These are phyloP conservation scores for Cephalopterus ornatus DNA, from an alignment of 2,113 vertebrate genomes.

Conservation along the genomic window DNA sequence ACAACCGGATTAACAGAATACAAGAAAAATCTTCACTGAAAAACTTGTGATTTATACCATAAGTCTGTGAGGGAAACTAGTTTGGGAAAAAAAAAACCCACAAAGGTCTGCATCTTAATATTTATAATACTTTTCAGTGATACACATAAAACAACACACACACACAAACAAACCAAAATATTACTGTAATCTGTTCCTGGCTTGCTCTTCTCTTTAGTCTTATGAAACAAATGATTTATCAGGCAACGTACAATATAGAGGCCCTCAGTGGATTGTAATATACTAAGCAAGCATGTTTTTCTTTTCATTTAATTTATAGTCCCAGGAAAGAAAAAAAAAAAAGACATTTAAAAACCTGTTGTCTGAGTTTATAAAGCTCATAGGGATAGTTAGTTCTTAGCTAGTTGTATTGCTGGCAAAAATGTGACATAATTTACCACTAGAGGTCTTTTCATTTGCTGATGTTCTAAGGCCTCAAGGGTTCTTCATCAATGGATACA, in stretches of 20 bases:
- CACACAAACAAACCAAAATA: not conserved
- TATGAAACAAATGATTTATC: constrained; percentile 44
- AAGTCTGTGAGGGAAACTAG: not conserved
- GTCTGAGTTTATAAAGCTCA: constrained; percentile 55
- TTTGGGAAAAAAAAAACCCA: not conserved
- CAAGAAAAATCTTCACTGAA: not conserved
- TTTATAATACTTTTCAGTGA: not conserved
- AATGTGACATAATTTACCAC: not conserved
- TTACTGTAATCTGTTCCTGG: not conserved
- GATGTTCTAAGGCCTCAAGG: not conserved
- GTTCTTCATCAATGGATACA: not conserved
- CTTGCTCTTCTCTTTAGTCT: not conserved
- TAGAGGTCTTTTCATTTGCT: not conserved
- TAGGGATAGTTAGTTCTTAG: not conserved
- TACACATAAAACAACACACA: not conserved
- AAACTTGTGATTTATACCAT: not conserved
- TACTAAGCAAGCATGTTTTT: constrained; percentile 33
- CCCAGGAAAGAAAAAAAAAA: not conserved
- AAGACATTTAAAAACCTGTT: not conserved
- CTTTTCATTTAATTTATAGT: constrained; percentile 56
- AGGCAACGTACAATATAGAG: constrained; percentile 19
- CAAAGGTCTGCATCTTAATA: not conserved
- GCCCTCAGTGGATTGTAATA: constrained; percentile 11
- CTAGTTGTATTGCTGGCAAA: constrained; percentile 23
- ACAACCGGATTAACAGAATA: not conserved